Evolutionary conservation across 2,797 vertebrate species (phyloP), one percentile per base, ranked within the genome.

Genomic region (Leptoclinus maculatus): DNA sequence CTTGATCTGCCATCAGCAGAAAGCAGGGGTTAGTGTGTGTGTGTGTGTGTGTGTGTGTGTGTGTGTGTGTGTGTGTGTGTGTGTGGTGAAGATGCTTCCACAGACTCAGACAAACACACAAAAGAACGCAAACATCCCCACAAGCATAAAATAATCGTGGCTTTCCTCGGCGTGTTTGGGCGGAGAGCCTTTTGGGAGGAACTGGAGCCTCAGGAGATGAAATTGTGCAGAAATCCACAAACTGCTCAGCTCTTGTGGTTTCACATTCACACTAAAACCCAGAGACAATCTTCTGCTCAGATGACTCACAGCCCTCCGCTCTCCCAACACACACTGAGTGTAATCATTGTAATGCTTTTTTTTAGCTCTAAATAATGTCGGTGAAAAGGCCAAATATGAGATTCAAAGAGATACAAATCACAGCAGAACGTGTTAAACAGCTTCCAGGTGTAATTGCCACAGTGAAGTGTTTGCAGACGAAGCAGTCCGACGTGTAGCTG

Each of bases 171-270:
- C 39, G 16, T 32, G 80, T 59, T 54, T 10, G 43, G 65, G 38
- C 23, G 4, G 29, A 17, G 36, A 0, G 47, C 2, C 2, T 7
- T 19, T 47, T 47, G 14, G 73, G 60, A 27, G 65, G 9, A 69
- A 32, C 72, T 5, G 65, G n/a, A 63, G 65, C 56, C 58, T 39
- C 10, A 0, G 34, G 60, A 63, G 34, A 69, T 45, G 39, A 59
- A 70, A 36, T 21, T 0, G 12, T 23, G 49, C 56, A 57, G 32
- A 67, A 63, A 62, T 71, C 36, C 38, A 59, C 53, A 74, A 75
- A 71, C 47, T 41, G 63, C 71, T 70, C 39, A 56, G 68, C 76
- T 56, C n/a, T 79, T 76, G 72, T 23, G 53, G 51, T 65, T 81
- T 25, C 27, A 73, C 32, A 57, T 38, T 47, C 23, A 68, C 57